Evolutionary conservation across 2,888 invertebrate genomes (phyloP).

Genomic region (Cataglyphis altisquamis): DNA sequence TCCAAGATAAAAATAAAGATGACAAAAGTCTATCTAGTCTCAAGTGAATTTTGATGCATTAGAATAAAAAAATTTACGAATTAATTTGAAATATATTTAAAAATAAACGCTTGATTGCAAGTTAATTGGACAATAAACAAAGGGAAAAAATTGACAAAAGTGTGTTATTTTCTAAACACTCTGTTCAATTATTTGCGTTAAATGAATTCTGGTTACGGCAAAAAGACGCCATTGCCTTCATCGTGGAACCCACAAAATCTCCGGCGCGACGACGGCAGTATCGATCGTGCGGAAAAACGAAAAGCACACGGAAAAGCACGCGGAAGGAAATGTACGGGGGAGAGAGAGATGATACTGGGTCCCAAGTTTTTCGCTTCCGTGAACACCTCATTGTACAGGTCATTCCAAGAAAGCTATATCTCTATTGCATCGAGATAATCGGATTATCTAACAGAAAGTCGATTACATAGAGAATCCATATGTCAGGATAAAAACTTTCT

Average conservation of each 20-base stretch:
- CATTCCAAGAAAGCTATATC: background rate
- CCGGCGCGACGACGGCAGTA: slow-evolving; percentile 15
- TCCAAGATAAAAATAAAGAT: background rate
- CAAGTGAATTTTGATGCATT: background rate
- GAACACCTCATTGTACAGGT: slow-evolving; percentile 30
- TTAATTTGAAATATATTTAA: slow-evolving; percentile 15
- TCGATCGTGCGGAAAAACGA: slow-evolving; percentile 46
- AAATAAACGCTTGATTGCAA: background rate
- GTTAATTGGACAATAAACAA: background rate
- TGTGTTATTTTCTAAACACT: background rate
- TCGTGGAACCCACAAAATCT: background rate
- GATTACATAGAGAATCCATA: slow-evolving; percentile 1
- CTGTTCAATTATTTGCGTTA: slow-evolving; percentile 11
- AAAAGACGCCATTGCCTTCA: slow-evolving; percentile 5
- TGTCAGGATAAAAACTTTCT: slow-evolving; percentile 3
- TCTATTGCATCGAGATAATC: slow-evolving; percentile 2
- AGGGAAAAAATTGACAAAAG: background rate
- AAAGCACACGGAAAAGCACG: slow-evolving; percentile 23
- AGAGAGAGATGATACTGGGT: slow-evolving; percentile 11
- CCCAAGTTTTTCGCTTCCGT: slow-evolving; percentile 27
- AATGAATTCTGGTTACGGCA: slow-evolving; percentile 25
- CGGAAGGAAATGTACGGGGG: background rate
- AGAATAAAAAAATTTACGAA: background rate
- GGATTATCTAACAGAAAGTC: slow-evolving; percentile 45
- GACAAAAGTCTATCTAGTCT: background rate